Evolutionary conservation across 2,113 vertebrate species (phyloP), one percentile per base, ranked within the genome.

Genomic region (Lepisosteus oculatus): DNA sequence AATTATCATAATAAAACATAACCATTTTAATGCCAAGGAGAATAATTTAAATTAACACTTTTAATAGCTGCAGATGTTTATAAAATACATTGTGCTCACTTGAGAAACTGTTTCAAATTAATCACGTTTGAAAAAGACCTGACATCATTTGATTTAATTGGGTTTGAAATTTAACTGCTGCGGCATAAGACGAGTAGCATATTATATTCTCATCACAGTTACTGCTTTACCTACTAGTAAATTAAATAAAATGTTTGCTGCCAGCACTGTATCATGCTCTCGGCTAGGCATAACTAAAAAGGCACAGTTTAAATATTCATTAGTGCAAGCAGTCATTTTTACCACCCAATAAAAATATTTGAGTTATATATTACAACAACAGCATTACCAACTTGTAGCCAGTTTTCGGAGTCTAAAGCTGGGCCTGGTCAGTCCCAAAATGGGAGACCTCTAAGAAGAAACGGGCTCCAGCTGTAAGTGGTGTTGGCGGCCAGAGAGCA

Each of bases 31-130:
- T 72, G 63, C 43, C 43, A 67, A 57, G 54, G 13, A 66, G 55
- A 67, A 59, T 44, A 12, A 67, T 45, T 67, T 44, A 17, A 29
- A 67, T 72, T n/a, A 72, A 72, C 65, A 43, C 43, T 67, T 47
- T 47, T 72, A 9, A 56, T 47, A 55, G 55, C 8, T 43, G 62
- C 8, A 11, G 62, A 54, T 55, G 6, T 51, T 70, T 64, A 7
- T 51, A 43, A 70, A 63, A 72, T 6, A 55, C 64, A 61, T 65
- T 47, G 13, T 44, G 12, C n/a, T 69, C 11, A 42, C 14, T 56
- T 4, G 29, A 15, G 29, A 14, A 56, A 43, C 65, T 47, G 15
- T 45, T 61, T 51, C 71, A 8, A 15, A 45, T 13, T 72, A 15
- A 42, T 42, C 65, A 42, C n/a, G 3, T 12, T 12, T 67, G 71